Evolutionary conservation across 92 coral and sea anemone genomes (phyloP), one percentile per base, ranked within the genome.

Genomic region (Epizoanthus stellaris): DNA sequence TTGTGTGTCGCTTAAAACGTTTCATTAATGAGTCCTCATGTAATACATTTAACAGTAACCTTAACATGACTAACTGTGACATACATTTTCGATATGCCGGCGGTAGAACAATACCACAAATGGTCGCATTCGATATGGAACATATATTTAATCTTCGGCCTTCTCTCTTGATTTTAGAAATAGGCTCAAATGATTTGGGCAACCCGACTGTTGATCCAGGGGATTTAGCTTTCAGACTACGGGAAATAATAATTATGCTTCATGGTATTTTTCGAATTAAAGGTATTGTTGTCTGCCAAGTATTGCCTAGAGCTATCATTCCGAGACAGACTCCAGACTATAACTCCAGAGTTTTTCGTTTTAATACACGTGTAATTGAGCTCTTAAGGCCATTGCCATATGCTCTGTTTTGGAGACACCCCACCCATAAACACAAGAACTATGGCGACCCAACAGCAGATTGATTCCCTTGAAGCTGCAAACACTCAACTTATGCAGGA

Each of bases 371-470:
- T 17, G 4, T 71, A 6, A 14, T 23, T 1, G 57, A 71, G 42
- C 76, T 7, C 1, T 17, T 71, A 10, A 0, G 34, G 34, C 39
- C 39, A 5, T n/a, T 36, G 5, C 58, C 76, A n/a, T 71, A 34
- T 34, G 76, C 58, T 21, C 25, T 71, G 58, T 71, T 71, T 45
- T 45, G 39, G 76, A 15, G 21, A 71, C 38, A 71, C 59, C 59
- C 76, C 20, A n/a, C n/a, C n/a, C n/a, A n/a, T n/a, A n/a, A n/a
- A n/a, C n/a, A n/a, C n/a, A n/a, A n/a, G n/a, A n/a, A n/a, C n/a
- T n/a, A n/a, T 40, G 45, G 4, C 4, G 4, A 40, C 45, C 45
- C 45, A 40, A 40, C 45, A 40, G 4, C 45, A 40, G 45, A 2
- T 40, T 40, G 3, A 40, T 40, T 40, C 45, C 45, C 45, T 40